Percentiles rank a stretch among this genome's conserved stretches.
phyloP scores from a whole-genome alignment of 2,888 invertebrate species.

The Dryococelus australis region DNA sequence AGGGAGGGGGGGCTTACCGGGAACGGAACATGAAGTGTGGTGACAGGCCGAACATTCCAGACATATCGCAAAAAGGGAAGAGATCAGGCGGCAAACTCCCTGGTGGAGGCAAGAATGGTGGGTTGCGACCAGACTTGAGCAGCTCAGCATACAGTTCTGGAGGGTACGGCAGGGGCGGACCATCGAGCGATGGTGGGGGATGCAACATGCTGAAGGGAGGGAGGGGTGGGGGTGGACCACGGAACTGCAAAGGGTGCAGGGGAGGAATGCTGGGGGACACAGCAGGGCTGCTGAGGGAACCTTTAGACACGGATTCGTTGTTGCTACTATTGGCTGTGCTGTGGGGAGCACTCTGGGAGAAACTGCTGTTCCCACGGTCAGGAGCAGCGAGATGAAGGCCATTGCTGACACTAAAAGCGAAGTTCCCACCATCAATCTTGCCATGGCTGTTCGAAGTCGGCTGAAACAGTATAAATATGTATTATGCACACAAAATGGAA shows the following conservation, averaged over 20 bases:
- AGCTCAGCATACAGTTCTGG: conserved; percentile 38
- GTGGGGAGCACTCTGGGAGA: not conserved
- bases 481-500: no score
- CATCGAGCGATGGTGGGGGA: conserved; percentile 40
- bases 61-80: conserved; percentile 41
- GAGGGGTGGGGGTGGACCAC: conserved; percentile 38
- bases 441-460: conserved; percentile 12
- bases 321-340: conserved; percentile 31
- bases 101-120: conserved; percentile 37
- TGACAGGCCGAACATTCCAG: conserved; percentile 44
- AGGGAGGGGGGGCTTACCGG: conserved; percentile 42
- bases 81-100: conserved; percentile 37
- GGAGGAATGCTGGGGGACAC: conserved; percentile 11
- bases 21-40: conserved; percentile 43
- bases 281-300: not conserved
- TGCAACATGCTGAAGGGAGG: conserved; percentile 39
- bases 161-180: conserved; percentile 37
- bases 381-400: conserved; percentile 20
- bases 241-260: conserved; percentile 33
- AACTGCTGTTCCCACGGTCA: not conserved
- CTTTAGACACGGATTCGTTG: conserved; percentile 32
- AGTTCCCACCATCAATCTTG: conserved; percentile 35
- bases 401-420: conserved; percentile 32
- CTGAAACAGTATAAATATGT: not conserved
- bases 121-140: conserved; percentile 33